phyloP scores from a whole-genome alignment of 2,888 invertebrate species.

The Andrena bicolor region DNA sequence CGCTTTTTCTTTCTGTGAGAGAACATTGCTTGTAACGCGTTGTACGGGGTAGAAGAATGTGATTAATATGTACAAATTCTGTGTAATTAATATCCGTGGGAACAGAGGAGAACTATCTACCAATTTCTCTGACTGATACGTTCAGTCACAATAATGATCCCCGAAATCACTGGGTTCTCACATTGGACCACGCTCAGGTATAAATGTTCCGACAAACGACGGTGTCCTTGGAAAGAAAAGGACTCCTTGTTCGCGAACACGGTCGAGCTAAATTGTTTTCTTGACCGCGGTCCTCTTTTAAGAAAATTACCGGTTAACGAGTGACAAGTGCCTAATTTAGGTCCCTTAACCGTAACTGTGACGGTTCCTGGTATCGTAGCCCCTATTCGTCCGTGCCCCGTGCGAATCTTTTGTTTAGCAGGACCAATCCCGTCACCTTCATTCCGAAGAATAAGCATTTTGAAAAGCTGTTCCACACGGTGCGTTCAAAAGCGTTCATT shows the following conservation, averaged over 20 bases:
- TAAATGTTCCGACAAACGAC: constrained; percentile 45
- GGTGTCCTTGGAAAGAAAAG: constrained; percentile 12
- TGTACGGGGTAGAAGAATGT: not conserved
- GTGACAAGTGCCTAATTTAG: constrained; percentile 72
- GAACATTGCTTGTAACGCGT: not conserved
- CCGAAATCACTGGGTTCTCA: constrained; percentile 33
- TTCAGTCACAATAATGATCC: not conserved
- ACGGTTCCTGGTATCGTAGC: constrained; percentile 51
- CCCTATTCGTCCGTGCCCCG: not conserved
- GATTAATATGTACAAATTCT: not conserved
- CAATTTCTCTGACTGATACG: not conserved
- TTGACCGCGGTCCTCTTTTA: constrained; percentile 46
- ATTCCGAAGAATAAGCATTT: not conserved
- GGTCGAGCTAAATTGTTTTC: constrained; percentile 66
- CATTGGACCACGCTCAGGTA: constrained; percentile 14
- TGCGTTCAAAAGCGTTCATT: not conserved
- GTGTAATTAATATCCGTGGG: constrained; percentile 9
- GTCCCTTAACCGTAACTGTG: constrained; percentile 15
- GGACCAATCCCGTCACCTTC: not conserved
- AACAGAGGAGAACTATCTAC: not conserved
- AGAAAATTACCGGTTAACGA: constrained; percentile 71
- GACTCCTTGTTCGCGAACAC: constrained; percentile 37
- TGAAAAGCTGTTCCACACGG: not conserved
- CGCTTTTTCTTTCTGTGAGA: not conserved
- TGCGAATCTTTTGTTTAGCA: constrained; percentile 19